These are phyloP conservation scores for Dromaius novaehollandiae DNA, from an alignment of 2,113 vertebrate genomes.

Conservation along the genomic window DNA sequence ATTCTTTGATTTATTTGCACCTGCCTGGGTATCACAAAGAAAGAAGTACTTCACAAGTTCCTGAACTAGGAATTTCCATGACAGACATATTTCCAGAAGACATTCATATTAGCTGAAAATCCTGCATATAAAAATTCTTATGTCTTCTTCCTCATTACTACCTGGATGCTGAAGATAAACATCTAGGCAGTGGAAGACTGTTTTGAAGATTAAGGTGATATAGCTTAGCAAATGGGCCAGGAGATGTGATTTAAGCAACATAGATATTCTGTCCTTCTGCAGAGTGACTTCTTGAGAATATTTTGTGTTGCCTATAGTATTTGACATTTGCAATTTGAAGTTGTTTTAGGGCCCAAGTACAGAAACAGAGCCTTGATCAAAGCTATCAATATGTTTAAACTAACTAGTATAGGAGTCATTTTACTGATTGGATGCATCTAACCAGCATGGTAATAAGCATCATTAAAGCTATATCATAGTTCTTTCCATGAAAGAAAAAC, in stretches of 20 bases:
- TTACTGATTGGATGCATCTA: neutral
- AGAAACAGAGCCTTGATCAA: neutral
- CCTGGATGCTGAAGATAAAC: neutral
- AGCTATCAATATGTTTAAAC: neutral
- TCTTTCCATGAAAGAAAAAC: neutral
- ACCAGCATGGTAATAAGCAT: neutral
- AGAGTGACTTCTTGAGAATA: neutral
- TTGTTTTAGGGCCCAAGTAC: neutral
- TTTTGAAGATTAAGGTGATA: neutral
- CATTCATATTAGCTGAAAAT: neutral
- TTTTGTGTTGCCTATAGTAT: neutral
- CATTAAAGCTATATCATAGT: neutral
- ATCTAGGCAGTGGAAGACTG: neutral
- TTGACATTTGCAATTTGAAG: neutral
- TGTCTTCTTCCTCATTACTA: neutral
- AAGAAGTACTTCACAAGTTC: neutral
- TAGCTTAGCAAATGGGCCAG: neutral
- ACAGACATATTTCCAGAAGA: neutral
- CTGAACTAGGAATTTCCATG: neutral
- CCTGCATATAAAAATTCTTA: neutral
- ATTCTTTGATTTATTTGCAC: neutral
- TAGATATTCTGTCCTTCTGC: neutral
- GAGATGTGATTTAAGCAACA: neutral
- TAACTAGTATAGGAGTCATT: neutral
- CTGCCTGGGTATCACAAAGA: neutral